Evolutionary conservation across 2,113 vertebrate genomes (phyloP), one percentile per base, ranked within the genome.

Genomic region (Leucopternis melanops): DNA sequence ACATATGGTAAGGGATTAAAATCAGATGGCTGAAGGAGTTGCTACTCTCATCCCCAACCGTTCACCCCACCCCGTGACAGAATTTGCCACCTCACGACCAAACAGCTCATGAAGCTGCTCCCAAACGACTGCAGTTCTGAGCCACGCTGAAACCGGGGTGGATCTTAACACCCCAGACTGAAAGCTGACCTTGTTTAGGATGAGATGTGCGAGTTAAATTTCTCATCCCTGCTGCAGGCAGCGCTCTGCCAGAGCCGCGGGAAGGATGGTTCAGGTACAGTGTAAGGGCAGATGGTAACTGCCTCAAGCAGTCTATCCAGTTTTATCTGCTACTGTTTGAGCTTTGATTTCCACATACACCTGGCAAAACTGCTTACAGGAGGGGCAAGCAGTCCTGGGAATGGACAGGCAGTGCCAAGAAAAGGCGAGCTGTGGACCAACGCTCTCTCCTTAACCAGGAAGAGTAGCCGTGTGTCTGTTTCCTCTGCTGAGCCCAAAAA

Each of bases 1-100:
- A 63, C 94, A 94, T 79, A 91, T 73, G 87, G 95, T 45, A 31
- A 75, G 62, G 93, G 92, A 90, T 91, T 95, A 92, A 82, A 91
- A 95, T 95, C 95, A 93, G 78, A 93, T 62, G 87, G 94, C 78
- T 90, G 40, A 79, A 67, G 54, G 49, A 95, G 77, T 78, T 79
- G 29, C 61, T 78, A 40, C 88, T 84, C 73, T 86, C 36, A 73
- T 65, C 80, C 20, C 31, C 47, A 61, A 69, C 57, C 8, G 0
- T 59, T 85, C 74, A 59, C 88, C 49, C 88, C 85, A 93, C 49
- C 80, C 89, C 6, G 3, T 54, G 45, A 86, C 88, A 88, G 57
- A 78, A 86, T 72, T 31, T 93, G 85, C 58, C 88, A 88, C 62
- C 82, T 95, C 96, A 69, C 1, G 3, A 85, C 69, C 59, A 50